Evolutionary conservation across 2,797 vertebrate genomes (phyloP), one percentile per base, ranked within the genome.

Genomic region (Sitta carolinensis): DNA sequence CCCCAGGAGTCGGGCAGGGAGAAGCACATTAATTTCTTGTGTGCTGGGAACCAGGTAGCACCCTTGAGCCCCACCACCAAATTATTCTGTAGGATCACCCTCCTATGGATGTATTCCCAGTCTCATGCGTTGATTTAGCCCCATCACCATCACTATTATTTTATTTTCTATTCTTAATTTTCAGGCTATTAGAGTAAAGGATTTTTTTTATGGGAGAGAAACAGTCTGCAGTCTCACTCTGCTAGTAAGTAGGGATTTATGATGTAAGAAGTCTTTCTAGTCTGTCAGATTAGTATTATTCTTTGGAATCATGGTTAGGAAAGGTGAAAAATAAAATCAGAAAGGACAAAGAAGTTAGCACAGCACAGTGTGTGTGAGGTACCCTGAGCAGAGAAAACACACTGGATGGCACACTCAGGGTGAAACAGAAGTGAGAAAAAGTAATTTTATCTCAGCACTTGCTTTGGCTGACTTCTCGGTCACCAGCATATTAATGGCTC

Each of bases 381-480:
- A 93, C 36, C 70, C 70, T 82, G 83, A 89, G 95, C 83, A 72
- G 83, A 91, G 66, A 86, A 77, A 92, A 82, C 45, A 86, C 76
- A 84, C 70, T 67, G 77, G 66, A 76, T 94, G 80, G 90, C 83
- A 87, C 34, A 47, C 89, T 84, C 10, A 1, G 87, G 90, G 64
- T 83, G 88, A 89, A 94, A 90, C 51, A 93, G 80, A 90, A 96
- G 81, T 70, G 72, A 86, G 84, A 52, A 93, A 90, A 94, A 84
- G 93, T 84, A 90, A 92, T 96, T 96, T 96, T 74, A 89, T 94
- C 95, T 94, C 94, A 96, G 95, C 94, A 87, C 82, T 96, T 91
- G 83, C 91, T 96, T 96, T 95, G 91, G 95, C 94, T 97, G 91
- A 93, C 91, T 96, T 93, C 93, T 95, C 80, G 76, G 87, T 91